Evolutionary conservation across 2,113 vertebrate genomes (phyloP), one percentile per base, ranked within the genome.

Genomic region (Scartelaos histophorus): DNA sequence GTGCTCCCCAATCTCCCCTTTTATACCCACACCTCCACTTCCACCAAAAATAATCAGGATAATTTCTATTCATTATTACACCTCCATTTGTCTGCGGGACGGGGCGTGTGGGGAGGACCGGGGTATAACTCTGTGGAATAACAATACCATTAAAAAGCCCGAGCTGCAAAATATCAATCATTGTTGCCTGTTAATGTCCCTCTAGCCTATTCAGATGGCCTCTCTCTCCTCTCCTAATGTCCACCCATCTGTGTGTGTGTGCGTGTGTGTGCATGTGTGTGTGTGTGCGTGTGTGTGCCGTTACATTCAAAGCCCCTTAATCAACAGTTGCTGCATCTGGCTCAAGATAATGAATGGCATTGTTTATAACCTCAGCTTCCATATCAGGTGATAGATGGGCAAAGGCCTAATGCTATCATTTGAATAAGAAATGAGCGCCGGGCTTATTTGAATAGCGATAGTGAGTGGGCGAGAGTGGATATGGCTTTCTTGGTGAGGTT

Each of bases 271-370:
- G 67, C 35, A 12, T 65, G 75, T 75, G 79, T 69, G 74, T 80
- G 53, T 56, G 43, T 60, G 75, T 75, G 79, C 67, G 74, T 74
- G 53, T 49, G 43, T 60, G 79, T 61, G 74, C 51, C 61, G 93
- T 94, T 96, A 95, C 93, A 95, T 95, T 96, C 95, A 95, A 95
- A 95, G 95, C 93, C 94, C 90, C 95, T 95, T 98, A 97, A 97
- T 97, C 96, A 95, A 95, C 95, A 95, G 95, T 94, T 95, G 91
- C 93, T 95, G 95, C 95, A 96, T 97, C 95, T 95, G 95, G 96
- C 95, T 95, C 94, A 93, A 61, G 94, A 95, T 95, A 96, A 98
- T 97, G 96, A 96, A 98, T 96, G 95, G 93, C 92, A 93, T 94
- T 95, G 94, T 96, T 97, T 96, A 96, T 95, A 95, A 96, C 95